Evolutionary conservation across 1,140 invertebrate genomes (phyloP), one percentile per base, ranked within the genome.

Genomic region (Sminthurides bifidus): DNA sequence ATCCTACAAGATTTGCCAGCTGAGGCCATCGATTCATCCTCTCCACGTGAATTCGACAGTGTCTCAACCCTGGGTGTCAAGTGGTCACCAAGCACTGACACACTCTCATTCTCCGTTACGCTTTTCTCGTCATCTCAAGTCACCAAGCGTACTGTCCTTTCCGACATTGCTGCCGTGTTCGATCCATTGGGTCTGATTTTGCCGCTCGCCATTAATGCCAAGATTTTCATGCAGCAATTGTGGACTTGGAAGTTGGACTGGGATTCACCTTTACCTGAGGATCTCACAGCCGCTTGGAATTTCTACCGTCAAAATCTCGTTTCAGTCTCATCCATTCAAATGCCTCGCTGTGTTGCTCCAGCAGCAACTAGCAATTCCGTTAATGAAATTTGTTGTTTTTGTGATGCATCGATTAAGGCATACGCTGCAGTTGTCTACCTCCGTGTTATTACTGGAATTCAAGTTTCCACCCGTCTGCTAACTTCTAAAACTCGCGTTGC

Each of bases 21-120:
- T 14, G 51, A 59, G 0, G 2, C 31, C 17, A 14, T 56, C 3
- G 57, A 63, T 30, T n/a, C n/a, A n/a, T 41, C 50, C 1, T 2
- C 10, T 64, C 8, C 15, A 29, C 5, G 12, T 49, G 10, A 57
- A 60, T 23, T 30, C 56, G 5, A 46, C 61, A n/a, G n/a, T 43
- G 48, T 66, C 0, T 68, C 68, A 64, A 63, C 66, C 0, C 40
- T 69, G 1, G 70, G 68, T 1, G 14, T 72, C 1, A 29, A 59
- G 1, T 71, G 69, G 71, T 51, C 65, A 48, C 66, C 69, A 2
- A 8, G 12, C 2, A 35, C 24, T 1, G 69, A 72, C 52, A 8
- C 2, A 1, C 63, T 63, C 54, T 3, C 2, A 14, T 43, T 31
- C n/a, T 8, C 1, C 4, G 24, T 37, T 17, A n/a, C 10, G 38